Conservation (phyloP, 2,113 vertebrate genomes). For the Psittacus erithacus region DNA sequence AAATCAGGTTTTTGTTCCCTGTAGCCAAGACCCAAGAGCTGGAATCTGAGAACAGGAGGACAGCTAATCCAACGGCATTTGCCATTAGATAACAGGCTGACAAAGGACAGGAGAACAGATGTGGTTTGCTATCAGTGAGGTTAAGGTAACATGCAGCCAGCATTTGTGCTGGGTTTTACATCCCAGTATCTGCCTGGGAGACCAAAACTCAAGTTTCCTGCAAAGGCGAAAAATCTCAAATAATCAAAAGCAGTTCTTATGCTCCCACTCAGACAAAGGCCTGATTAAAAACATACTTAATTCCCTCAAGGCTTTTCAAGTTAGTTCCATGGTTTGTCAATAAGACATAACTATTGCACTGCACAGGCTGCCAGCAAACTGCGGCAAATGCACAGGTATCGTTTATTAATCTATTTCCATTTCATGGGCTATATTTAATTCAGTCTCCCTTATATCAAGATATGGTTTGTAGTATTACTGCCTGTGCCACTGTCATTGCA, state of each 20-base stretch:
- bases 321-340: fast-evolving
- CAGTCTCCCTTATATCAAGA: neutral
- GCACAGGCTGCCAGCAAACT: neutral
- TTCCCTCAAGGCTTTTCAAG: neutral
- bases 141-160: neutral
- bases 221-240: neutral
- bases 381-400: neutral
- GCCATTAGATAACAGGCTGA: neutral
- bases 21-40: neutral
- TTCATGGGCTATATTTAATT: neutral
- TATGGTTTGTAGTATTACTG: neutral
- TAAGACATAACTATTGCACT: neutral
- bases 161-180: neutral
- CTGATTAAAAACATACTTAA: neutral
- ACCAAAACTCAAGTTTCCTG: neutral
- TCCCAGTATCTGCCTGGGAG: neutral
- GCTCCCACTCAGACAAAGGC: neutral
- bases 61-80: fast-evolving
- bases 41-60: neutral
- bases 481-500: neutral
- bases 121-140: neutral
- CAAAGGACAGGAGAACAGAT: neutral
- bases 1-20: neutral
- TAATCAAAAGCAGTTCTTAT: neutral
- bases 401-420: neutral